A percentile compares a stretch with the other conserved stretches of the same genome.
Evolutionary conservation across 1,140 invertebrate genomes (phyloP).

Genomic region (Apis laboriosa): DNA sequence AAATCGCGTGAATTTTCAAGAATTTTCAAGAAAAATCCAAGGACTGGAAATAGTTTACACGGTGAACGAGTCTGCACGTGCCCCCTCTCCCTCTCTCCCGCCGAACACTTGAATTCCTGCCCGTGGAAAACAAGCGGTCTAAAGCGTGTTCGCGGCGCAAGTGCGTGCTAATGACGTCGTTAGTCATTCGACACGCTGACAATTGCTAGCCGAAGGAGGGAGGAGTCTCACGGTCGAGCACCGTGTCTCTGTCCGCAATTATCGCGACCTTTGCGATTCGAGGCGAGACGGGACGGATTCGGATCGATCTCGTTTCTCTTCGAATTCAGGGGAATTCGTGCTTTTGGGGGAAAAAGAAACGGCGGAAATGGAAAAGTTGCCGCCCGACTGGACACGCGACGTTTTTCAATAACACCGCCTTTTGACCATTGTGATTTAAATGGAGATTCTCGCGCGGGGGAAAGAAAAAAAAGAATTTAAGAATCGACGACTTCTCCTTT

Average conservation of each 20-base stretch:
- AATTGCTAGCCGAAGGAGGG: conserved; percentile 25
- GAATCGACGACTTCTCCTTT: too few species aligned
- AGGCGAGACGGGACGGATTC: neutral
- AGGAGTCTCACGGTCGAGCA: conserved; percentile 9
- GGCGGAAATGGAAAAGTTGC: too few species aligned
- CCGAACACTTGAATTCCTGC: conserved; percentile 18
- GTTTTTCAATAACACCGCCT: too few species aligned
- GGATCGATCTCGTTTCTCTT: neutral
- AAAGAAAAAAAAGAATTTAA: too few species aligned
- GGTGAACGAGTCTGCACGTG: neutral
- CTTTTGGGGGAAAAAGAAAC: too few species aligned
- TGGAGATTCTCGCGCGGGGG: too few species aligned
- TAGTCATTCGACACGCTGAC: conserved; percentile 37
- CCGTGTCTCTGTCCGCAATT: neutral
- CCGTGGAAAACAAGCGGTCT: conserved; percentile 5
- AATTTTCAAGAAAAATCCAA: neutral
- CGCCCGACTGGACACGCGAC: too few species aligned
- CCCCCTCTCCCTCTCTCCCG: too few species aligned
- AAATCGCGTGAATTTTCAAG: neutral
- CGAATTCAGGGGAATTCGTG: neutral
- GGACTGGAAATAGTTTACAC: neutral
- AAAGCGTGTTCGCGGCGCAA: conserved; percentile 13
- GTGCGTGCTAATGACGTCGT: conserved; percentile 54
- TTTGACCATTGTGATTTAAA: too few species aligned
- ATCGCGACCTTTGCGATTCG: conserved; percentile 11